Conservation (phyloP, 2,113 vertebrate species). For the Microtus oregoni region DNA sequence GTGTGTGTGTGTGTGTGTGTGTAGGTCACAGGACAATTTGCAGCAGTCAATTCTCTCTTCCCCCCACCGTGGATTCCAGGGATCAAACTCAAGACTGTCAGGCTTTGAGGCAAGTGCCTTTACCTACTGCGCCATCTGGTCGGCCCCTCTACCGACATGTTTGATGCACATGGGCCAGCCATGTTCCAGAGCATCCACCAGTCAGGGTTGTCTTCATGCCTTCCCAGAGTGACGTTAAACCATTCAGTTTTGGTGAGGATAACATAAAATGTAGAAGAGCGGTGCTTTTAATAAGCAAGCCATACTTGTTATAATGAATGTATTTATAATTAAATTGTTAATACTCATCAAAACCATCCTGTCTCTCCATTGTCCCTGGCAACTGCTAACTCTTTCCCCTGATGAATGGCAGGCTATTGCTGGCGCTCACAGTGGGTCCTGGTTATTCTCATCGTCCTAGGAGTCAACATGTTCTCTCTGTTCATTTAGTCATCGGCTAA, state of each 20-base stretch:
- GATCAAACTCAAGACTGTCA: background rate
- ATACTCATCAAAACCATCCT: background rate
- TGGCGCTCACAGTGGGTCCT: background rate
- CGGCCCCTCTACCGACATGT: too few relatives aligned
- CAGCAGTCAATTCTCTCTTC: background rate
- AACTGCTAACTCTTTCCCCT: background rate
- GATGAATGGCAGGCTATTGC: background rate
- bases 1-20: background rate
- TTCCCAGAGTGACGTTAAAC: background rate
- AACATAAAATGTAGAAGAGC: background rate
- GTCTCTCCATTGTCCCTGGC: background rate
- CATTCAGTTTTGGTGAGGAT: background rate
- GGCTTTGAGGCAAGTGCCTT: background rate
- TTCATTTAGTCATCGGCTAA: constrained; percentile 5
- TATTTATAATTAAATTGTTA: background rate
- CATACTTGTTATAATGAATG: background rate
- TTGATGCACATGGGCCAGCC: background rate
- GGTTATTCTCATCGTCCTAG: background rate
- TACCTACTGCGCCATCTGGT: background rate
- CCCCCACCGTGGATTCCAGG: background rate
- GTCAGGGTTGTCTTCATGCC: background rate
- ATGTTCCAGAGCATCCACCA: background rate
- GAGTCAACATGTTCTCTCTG: background rate
- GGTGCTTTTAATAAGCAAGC: background rate
- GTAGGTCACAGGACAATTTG: background rate